Base-by-base conservation (phyloP, 2,113 vertebrate genomes). In the Ctenodactylus gundi region DNA sequence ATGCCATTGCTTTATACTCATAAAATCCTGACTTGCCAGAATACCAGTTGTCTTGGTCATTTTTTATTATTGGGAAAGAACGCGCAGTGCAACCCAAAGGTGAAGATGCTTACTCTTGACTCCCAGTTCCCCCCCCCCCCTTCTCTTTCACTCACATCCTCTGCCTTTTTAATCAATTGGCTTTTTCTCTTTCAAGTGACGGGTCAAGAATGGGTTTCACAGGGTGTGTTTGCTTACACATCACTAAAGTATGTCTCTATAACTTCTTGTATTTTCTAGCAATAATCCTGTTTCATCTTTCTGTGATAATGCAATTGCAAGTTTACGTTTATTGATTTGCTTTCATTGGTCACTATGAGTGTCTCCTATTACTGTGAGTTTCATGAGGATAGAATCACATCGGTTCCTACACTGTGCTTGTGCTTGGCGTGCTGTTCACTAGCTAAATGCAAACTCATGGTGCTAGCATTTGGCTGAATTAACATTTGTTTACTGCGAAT, bases 281-380 rank as follows among this genome's bases (percentile, higher is more conserved):
- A 46, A 76, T 12, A 93, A 21, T 12, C 58, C 10, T 90, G 87
- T 36, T 81, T 81, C 57, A 68, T 95, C 90, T 93, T 20, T 82
- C 0, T 46, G 14, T 55, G 25, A 39, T 51, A 70, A 51, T 9
- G 3, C 17, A 57, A 70, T 4, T 27, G 13, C 1, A 31, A 39
- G 39, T 86, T 87, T 77, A 57, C 36, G 70, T 53, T 53, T 60
- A 55, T 68, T 46, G 18, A 39, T 41, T 64, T 77, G 1, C 25
- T 77, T 62, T 23, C 10, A n/a, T 46, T 83, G 41, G 8, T 36
- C 86, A 27, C 70, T 29, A 6, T 78, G 49, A 31, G 25, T 55
- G 10, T 44, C 9, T 18, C 4, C 34, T 21, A 15, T 15, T 41
- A 31, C 25, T n/a, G 15, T 89, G n/a, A 85, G 41, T 88, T 88